phyloP scores from a whole-genome alignment of 2,797 vertebrate species.

The Myripristis murdjan region DNA sequence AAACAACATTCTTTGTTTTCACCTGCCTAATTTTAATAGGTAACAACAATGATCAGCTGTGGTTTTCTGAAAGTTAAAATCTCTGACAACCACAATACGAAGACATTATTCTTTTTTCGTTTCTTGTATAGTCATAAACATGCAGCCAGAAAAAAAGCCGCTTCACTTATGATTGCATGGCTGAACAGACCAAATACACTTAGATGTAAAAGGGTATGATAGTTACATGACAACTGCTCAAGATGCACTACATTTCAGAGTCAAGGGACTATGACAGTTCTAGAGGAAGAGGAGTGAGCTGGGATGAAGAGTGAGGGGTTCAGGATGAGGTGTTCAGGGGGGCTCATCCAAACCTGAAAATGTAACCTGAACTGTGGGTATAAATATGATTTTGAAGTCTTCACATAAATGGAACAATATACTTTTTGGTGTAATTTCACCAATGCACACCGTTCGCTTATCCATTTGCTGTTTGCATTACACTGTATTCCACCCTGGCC shows the following conservation, averaged over 20 bases:
- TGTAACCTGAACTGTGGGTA: neutral
- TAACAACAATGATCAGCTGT: neutral
- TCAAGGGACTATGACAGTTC: conserved; percentile 31
- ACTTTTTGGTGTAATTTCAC: neutral
- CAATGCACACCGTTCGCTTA: too few relatives aligned
- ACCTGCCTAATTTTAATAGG: neutral
- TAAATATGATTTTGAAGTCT: neutral
- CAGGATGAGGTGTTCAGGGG: neutral
- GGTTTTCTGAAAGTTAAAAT: neutral
- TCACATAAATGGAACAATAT: neutral
- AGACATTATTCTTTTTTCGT: neutral
- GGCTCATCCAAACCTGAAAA: conserved; percentile 41
- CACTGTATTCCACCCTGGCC: too few relatives aligned
- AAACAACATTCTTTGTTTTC: neutral
- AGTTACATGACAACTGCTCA: conserved; percentile 50
- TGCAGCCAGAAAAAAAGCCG: neutral
- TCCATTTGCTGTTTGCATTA: too few relatives aligned
- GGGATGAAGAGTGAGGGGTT: neutral
- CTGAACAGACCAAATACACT: conserved; percentile 32
- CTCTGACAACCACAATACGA: conserved; percentile 15
- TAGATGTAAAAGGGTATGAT: conserved; percentile 24
- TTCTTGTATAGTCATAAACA: conserved; percentile 20
- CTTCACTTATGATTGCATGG: conserved; percentile 32
- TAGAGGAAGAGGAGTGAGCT: neutral
- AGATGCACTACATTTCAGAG: conserved; percentile 62